Conservation (phyloP, 2,113 vertebrate species). For the human (Homo sapiens) region GRCh38 chr4:107503501-107504000, state of each 20-base stretch:
- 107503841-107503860: no score
- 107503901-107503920: no score
- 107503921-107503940: no score
- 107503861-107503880: no score
- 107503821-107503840: no score
- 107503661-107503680: neutral
- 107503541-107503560: constrained; percentile 17
- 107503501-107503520: constrained; percentile 26
- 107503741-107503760: neutral
- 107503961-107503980: no score
- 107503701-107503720: neutral
- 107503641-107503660: neutral
- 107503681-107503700: neutral
- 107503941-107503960: no score
- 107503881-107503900: no score
- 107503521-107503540: neutral
- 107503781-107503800: no score
- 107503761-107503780: no score
- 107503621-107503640: neutral
- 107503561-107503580: constrained; percentile 24
- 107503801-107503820: no score
- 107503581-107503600: constrained; percentile 49
- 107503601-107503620: constrained; percentile 25
- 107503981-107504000: no score
- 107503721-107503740: neutral